Conservation (phyloP, 2,797 vertebrate species). For the Agapornis canus region DNA sequence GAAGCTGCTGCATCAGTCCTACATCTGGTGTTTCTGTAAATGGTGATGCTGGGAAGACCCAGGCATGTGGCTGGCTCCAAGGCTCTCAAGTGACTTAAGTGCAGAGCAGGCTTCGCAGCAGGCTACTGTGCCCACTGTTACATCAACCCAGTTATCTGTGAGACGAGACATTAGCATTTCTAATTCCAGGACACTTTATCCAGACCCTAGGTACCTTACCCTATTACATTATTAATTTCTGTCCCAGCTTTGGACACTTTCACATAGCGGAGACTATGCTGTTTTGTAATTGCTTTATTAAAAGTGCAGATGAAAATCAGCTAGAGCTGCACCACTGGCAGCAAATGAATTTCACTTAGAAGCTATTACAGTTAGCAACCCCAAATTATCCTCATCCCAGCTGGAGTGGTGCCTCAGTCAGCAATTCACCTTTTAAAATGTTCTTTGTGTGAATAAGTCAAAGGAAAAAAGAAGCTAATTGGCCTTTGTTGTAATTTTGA, state of each 20-base stretch:
- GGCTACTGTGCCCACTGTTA: background rate
- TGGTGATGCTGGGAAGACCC: background rate
- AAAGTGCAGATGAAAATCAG: conserved; percentile 34
- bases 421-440: conserved; percentile 44
- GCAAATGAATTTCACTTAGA: conserved; percentile 39
- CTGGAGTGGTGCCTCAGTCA: conserved; percentile 15
- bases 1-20: background rate
- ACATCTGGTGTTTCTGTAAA: background rate
- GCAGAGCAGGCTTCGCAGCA: background rate
- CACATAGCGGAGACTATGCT: background rate
- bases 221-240: background rate
- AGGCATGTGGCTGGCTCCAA: accelerated
- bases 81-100: background rate
- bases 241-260: background rate
- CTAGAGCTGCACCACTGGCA: background rate
- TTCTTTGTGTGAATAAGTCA: conserved; percentile 6
- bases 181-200: background rate
- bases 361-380: conserved; percentile 13
- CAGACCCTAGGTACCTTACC: background rate
- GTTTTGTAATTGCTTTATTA: conserved; percentile 33
- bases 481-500: conserved; percentile 19
- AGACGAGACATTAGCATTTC: background rate
- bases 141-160: background rate
- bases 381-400: conserved; percentile 24
- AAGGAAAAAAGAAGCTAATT: background rate